These are phyloP conservation scores for Cosmopolites sordidus DNA, from an alignment of 2,888 invertebrate species.

Conservation along the genomic window DNA sequence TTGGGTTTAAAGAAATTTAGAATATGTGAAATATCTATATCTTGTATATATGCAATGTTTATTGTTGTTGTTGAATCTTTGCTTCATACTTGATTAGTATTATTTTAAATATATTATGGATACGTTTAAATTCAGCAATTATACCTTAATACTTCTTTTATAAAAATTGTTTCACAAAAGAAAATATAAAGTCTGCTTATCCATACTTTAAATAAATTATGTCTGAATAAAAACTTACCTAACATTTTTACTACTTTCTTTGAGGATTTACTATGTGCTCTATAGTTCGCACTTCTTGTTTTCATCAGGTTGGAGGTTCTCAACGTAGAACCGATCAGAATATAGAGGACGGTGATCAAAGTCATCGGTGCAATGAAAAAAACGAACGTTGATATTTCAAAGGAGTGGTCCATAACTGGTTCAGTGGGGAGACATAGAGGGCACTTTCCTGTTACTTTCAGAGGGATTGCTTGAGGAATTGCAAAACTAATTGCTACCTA, in stretches of 20 bases:
- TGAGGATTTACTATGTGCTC: conserved; percentile 41
- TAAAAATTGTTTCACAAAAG: too few species aligned
- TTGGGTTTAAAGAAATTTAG: too few species aligned
- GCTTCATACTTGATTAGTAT: too few species aligned
- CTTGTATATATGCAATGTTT: too few species aligned
- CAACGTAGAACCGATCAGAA: conserved; percentile 69
- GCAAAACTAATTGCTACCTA: conserved; percentile 63
- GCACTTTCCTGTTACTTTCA: conserved; percentile 48
- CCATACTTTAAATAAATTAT: too few species aligned
- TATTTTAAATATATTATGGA: too few species aligned
- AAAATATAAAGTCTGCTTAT: too few species aligned
- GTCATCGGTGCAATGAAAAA: conserved; percentile 88
- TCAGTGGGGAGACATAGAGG: conserved; percentile 33
- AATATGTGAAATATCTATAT: too few species aligned
- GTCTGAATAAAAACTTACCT: conserved; percentile 51
- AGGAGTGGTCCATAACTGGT: conserved; percentile 59
- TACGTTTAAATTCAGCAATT: too few species aligned
- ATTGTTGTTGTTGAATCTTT: too few species aligned
- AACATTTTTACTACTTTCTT: conserved; percentile 57
- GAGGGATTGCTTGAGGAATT: conserved; percentile 63
- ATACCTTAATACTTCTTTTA: too few species aligned
- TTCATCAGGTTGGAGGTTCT: conserved; percentile 52
- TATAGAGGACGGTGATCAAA: conserved; percentile 76
- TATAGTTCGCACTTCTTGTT: conserved; percentile 34
- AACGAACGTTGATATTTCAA: conserved; percentile 74